Conservation (phyloP, 2,113 vertebrate species). For the Oreotrochilus melanogaster region DNA sequence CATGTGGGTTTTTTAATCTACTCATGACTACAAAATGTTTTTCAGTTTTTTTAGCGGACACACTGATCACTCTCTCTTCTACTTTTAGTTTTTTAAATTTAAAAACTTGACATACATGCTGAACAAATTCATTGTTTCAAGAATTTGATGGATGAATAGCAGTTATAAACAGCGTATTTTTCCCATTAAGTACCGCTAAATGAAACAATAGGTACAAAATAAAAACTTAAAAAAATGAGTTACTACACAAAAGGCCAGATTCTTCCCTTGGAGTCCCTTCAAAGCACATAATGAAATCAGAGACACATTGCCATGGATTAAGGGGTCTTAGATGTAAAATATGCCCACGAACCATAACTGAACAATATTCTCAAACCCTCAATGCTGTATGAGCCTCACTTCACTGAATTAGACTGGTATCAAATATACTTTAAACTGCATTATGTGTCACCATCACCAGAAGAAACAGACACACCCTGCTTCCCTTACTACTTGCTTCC, state of each 20-base stretch:
- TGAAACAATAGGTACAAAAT: not conserved
- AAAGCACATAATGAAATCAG: not conserved
- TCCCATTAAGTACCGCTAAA: not conserved
- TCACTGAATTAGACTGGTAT: not conserved
- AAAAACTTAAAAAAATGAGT: not conserved
- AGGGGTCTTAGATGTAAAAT: not conserved
- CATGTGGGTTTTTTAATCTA: not conserved
- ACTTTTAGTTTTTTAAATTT: not conserved
- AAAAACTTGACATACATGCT: not conserved
- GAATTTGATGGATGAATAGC: not conserved
- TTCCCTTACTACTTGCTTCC: conserved; percentile 50
- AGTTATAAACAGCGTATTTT: not conserved
- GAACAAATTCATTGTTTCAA: not conserved
- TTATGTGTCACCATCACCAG: conserved; percentile 4
- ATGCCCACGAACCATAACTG: not conserved
- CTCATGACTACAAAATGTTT: not conserved
- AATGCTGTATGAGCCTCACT: not conserved
- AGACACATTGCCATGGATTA: not conserved
- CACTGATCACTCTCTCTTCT: not conserved
- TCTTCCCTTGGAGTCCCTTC: not conserved
- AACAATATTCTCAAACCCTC: not conserved
- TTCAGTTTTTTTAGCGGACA: not conserved
- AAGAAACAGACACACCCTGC: conserved; percentile 39
- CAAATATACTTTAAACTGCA: not conserved
- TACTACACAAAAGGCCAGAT: not conserved